Evolutionary conservation across 2,888 invertebrate genomes (phyloP), one percentile per base, ranked within the genome.

Genomic region (Lottia gigantea): DNA sequence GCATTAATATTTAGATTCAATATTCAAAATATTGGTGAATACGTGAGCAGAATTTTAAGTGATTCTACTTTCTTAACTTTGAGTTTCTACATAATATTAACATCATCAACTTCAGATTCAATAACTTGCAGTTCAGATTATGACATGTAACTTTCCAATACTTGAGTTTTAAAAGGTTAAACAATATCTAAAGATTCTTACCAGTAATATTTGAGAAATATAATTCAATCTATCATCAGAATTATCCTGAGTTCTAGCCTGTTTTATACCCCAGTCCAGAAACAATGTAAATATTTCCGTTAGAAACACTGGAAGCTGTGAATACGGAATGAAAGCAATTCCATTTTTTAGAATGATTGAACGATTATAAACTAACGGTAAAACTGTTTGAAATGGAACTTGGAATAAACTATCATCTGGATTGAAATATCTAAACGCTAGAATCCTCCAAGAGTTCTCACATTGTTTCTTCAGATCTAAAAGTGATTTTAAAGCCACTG

Each of bases 341-440:
- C 93, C 93, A 78, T 88, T 85, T 45, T 77, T 83, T 46, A 93
- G 75, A 74, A 90, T 88, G 16, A 92, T 90, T 81, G 90, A 87
- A 77, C 92, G 89, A 71, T 85, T 88, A 26, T 90, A 89, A 67
- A 93, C 86, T 74, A 93, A 88, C 47, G 89, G 84, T 23, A 91
- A 88, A 75, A 92, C 91, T 75, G 91, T 85, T 72, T 89, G 90
- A 80, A 92, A 93, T 75, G 91, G 90, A 63, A 92, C 88, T 83
- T 86, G 76, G 70, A 91, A 85, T 78, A 73, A 86, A 1, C 64
- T 46, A 26, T 25, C 61, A 4, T 66, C 46, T n/a, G 67, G 65
- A n/a, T 72, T 66, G n/a, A 79, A 55, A 74, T 82, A 82, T 46
- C 70, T 66, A 2, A 67, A 69, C 0, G 79, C 76, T 8, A 80